phyloP scores from a whole-genome alignment of 2,113 vertebrate species.

The Dryoscopus gambensis region DNA sequence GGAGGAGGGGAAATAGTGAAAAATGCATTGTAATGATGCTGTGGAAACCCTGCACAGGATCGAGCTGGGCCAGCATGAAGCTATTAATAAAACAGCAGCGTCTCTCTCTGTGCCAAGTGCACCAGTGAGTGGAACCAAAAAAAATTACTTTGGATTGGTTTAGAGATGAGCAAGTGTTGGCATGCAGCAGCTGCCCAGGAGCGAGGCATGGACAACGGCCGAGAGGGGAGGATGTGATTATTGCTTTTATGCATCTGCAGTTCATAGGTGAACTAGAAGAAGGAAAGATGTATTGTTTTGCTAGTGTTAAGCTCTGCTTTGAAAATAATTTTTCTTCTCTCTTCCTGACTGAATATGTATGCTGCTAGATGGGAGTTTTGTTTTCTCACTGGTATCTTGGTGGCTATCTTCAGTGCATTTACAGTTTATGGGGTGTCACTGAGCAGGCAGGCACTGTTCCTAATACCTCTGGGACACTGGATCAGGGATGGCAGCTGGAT shows the following conservation, averaged over 20 bases:
- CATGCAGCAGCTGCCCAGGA: conserved; percentile 16
- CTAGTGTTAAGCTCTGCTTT: neutral
- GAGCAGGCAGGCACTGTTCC: neutral
- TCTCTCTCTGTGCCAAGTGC: conserved; percentile 12
- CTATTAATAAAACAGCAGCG: conserved; percentile 52
- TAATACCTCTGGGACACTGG: neutral
- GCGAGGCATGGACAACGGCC: neutral
- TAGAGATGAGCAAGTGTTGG: conserved; percentile 19
- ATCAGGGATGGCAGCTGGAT: neutral
- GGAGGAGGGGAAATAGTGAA: neutral
- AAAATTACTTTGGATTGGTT: neutral
- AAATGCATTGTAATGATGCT: neutral
- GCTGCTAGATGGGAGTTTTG: neutral
- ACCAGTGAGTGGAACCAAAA: conserved; percentile 12
- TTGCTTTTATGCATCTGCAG: neutral
- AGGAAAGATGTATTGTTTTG: neutral
- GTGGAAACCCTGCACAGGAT: neutral
- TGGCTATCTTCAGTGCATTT: neutral
- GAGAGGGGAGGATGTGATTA: neutral
- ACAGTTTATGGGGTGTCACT: neutral
- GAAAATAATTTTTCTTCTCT: neutral
- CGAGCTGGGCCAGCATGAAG: conserved; percentile 20
- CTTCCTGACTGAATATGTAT: neutral
- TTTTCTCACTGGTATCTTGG: neutral
- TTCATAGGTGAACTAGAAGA: neutral